Conservation (phyloP, 2,888 invertebrate species). For the Tenthredo scrophulariae region DNA sequence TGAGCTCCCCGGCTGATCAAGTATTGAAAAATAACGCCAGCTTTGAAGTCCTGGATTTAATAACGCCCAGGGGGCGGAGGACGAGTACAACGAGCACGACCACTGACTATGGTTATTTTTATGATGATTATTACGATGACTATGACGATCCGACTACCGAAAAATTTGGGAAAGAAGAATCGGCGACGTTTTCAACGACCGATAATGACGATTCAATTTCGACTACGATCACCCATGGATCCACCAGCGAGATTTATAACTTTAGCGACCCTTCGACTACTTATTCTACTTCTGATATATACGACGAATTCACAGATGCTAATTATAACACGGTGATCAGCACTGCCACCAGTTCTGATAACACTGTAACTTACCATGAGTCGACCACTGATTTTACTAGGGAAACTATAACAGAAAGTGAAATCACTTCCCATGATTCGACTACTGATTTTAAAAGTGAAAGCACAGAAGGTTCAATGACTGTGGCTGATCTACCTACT, state of each 20-base stretch:
- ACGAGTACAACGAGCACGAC: background rate
- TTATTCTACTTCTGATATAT: background rate
- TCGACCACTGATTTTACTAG: slow-evolving; percentile 48
- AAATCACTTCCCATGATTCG: background rate
- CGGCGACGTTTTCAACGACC: background rate
- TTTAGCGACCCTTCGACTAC: background rate
- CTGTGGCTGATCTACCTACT: slow-evolving; percentile 5
- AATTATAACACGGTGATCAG: background rate
- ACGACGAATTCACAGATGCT: background rate
- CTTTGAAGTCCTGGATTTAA: background rate
- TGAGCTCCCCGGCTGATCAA: background rate
- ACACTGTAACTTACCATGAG: background rate
- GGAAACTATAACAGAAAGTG: slow-evolving; percentile 51
- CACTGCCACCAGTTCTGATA: background rate
- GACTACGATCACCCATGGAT: background rate
- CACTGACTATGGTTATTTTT: background rate
- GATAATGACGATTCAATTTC: background rate
- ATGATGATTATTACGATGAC: background rate
- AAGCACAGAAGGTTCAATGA: background rate
- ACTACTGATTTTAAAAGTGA: slow-evolving; percentile 50
- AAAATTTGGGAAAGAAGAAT: background rate
- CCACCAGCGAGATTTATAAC: background rate
- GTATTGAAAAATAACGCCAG: slow-evolving; percentile 50
- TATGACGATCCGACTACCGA: background rate
- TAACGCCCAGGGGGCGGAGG: background rate